Evolutionary conservation across 2,797 vertebrate species (phyloP).

Genomic region (Gymnoscopelus microlampas): DNA sequence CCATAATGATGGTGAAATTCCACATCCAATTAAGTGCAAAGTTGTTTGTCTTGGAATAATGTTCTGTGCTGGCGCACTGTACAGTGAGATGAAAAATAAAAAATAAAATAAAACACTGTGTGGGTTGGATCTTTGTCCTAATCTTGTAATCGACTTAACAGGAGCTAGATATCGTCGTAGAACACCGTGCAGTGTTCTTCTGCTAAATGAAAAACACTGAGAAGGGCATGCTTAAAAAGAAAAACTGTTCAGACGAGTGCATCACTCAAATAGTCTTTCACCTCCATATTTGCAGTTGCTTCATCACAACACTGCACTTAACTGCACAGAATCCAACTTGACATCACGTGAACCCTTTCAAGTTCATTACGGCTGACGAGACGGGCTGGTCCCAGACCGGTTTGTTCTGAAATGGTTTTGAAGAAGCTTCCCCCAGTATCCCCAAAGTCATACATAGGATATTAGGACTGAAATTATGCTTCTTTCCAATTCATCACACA

Average conservation of each 20-base stretch:
- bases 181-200: too few relatives aligned
- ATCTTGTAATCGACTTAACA: not conserved
- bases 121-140: not conserved
- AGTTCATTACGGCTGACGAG: not conserved
- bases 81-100: not conserved
- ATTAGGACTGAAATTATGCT: not conserved
- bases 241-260: too few relatives aligned
- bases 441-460: slow-evolving; percentile 10
- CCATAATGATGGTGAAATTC: not conserved
- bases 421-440: not conserved
- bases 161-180: not conserved
- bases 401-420: not conserved
- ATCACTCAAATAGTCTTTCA: not conserved
- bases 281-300: not conserved
- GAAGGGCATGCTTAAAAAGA: too few relatives aligned
- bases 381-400: not conserved
- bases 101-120: not conserved
- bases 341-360: not conserved
- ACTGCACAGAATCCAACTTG: not conserved
- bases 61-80: not conserved
- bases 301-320: slow-evolving; percentile 5
- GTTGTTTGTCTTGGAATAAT: slow-evolving; percentile 1
- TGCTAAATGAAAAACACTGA: too few relatives aligned
- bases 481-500: slow-evolving; percentile 1
- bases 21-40: not conserved